phyloP scores from a whole-genome alignment of 2,113 vertebrate genomes.

The Meleagris gallopavo region DNA sequence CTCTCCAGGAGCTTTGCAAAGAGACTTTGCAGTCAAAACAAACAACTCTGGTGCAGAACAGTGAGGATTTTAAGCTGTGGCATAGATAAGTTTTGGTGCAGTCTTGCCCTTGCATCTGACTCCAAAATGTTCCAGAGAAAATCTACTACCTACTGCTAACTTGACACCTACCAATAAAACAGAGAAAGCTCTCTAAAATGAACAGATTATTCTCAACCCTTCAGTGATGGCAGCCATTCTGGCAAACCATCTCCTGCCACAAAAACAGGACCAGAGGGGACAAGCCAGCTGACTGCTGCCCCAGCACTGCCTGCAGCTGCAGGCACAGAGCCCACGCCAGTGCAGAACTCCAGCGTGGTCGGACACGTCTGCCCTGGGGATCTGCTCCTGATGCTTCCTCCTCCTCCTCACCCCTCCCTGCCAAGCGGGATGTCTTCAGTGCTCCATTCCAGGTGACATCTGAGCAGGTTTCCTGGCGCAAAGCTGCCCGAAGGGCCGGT shows the following conservation, averaged over 20 bases:
- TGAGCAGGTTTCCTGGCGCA: slow-evolving; percentile 30
- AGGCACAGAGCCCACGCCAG: neutral
- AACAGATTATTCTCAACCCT: neutral
- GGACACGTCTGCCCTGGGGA: neutral
- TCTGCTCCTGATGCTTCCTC: neutral
- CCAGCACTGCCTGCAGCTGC: neutral
- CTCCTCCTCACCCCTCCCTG: slow-evolving; percentile 47
- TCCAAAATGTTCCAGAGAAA: neutral
- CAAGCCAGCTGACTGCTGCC: neutral
- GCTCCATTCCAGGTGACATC: neutral
- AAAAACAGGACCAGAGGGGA: neutral
- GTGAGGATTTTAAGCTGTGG: slow-evolving; percentile 1
- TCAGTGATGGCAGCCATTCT: neutral
- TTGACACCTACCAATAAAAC: neutral
- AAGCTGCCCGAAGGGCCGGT: slow-evolving; percentile 69
- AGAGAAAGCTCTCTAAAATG: neutral
- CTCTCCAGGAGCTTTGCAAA: slow-evolving; percentile 40
- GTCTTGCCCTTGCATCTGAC: neutral
- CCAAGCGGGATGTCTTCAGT: slow-evolving; percentile 22
- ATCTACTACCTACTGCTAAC: neutral
- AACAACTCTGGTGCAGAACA: slow-evolving; percentile 58
- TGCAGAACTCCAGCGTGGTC: neutral
- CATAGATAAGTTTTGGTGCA: neutral
- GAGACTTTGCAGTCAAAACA: slow-evolving; percentile 57
- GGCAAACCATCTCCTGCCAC: neutral